phyloP scores from a whole-genome alignment of 2,113 vertebrate species.

The Synchiropus splendidus region DNA sequence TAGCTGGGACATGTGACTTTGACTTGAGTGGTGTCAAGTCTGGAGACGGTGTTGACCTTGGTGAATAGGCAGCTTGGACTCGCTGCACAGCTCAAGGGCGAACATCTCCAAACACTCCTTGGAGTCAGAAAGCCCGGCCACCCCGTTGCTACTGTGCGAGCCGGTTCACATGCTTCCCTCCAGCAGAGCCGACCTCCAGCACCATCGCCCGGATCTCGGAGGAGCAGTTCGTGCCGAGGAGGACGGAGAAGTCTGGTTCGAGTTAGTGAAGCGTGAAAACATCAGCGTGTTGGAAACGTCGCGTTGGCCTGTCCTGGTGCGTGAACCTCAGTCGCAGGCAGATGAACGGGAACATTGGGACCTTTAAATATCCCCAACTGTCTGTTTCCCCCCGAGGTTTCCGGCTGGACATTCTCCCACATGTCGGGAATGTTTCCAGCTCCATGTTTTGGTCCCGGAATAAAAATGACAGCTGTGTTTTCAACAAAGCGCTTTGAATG shows the following conservation, averaged over 20 bases:
- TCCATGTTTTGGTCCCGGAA: conserved; percentile 31
- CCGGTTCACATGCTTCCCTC: conserved; percentile 20
- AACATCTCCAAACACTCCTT: conserved; percentile 9
- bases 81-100: too few relatives aligned
- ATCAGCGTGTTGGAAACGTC: not conserved
- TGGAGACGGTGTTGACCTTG: too few relatives aligned
- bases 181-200: conserved; percentile 12
- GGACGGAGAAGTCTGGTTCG: not conserved
- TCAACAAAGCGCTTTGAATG: conserved; percentile 18
- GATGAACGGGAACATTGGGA: conserved; percentile 18
- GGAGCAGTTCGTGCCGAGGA: not conserved
- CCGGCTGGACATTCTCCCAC: conserved; percentile 45
- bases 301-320: not conserved
- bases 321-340: not conserved
- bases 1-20: too few relatives aligned
- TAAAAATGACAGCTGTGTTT: conserved; percentile 57
- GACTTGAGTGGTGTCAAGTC: too few relatives aligned
- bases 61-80: too few relatives aligned
- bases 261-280: conserved; percentile 2
- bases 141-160: conserved; percentile 1
- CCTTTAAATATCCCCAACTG: conserved; percentile 31
- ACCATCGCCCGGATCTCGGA: too few relatives aligned
- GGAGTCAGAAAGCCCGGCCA: conserved; percentile 28
- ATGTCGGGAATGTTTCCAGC: conserved; percentile 48
- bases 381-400: conserved; percentile 20